phyloP scores from a whole-genome alignment of 2,113 vertebrate species.

The Eptesicus fuscus region DNA sequence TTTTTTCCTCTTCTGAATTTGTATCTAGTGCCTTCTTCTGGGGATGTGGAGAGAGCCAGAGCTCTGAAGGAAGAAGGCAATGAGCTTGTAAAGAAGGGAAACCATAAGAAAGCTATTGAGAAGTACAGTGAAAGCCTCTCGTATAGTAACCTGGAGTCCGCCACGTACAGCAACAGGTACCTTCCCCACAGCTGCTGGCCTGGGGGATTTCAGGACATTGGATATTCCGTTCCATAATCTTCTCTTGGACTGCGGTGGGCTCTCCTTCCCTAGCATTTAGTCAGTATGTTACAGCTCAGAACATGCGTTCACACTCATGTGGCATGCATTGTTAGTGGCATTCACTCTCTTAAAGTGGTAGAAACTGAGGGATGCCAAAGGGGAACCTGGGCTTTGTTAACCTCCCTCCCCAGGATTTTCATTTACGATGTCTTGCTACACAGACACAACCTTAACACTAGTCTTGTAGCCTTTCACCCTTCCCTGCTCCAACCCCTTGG shows the following conservation, averaged over 20 bases:
- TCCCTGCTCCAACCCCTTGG: not conserved
- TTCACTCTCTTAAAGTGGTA: not conserved
- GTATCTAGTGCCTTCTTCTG: slow-evolving; percentile 75
- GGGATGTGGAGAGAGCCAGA: slow-evolving; percentile 82
- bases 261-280: not conserved
- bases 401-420: not conserved
- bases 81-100: slow-evolving; percentile 91
- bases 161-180: slow-evolving; percentile 95
- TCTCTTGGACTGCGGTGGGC: not conserved
- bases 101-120: slow-evolving; percentile 90
- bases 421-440: not conserved
- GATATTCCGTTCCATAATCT: not conserved
- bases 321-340: not conserved
- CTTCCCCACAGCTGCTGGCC: not conserved
- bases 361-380: not conserved
- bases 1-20: slow-evolving; percentile 64
- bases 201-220: not conserved
- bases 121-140: slow-evolving; percentile 94
- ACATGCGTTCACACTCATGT: not conserved
- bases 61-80: slow-evolving; percentile 94
- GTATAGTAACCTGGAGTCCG: slow-evolving; percentile 84
- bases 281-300: not conserved
- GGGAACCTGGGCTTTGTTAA: not conserved
- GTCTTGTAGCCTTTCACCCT: not conserved
- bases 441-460: not conserved